Evolutionary conservation across 2,113 vertebrate species (phyloP).

Genomic region (Cynoglossus semilaevis): DNA sequence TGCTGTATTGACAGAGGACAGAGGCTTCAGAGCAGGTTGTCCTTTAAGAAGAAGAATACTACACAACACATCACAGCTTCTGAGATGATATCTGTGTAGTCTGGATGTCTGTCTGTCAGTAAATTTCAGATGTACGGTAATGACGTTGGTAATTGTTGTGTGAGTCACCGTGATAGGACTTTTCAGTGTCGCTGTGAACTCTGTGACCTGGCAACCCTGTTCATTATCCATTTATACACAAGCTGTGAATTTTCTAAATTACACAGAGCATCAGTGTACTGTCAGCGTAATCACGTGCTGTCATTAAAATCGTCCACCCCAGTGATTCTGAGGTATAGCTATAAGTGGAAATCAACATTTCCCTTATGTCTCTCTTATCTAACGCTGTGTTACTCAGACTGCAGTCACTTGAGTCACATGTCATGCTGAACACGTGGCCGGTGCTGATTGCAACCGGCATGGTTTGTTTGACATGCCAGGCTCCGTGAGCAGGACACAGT

Average conservation of each 20-base stretch:
- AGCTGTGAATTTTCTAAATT: conserved; percentile 15
- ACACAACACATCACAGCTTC: conserved; percentile 20
- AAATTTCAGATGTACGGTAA: no score
- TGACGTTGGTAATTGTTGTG: conserved; percentile 12
- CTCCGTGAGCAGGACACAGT: conserved; percentile 37
- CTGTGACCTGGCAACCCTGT: conserved; percentile 1
- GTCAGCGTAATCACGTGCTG: no score
- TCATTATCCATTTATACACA: conserved; percentile 17
- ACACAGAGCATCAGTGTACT: neutral
- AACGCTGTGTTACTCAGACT: conserved; percentile 1
- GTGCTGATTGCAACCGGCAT: conserved; percentile 32
- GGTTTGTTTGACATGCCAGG: conserved; percentile 40
- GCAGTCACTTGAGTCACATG: conserved; percentile 21
- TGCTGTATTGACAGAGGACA: conserved; percentile 39
- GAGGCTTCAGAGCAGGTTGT: conserved; percentile 14
- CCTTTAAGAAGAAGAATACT: conserved; percentile 26
- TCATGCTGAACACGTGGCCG: conserved; percentile 34
- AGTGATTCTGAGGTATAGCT: no score
- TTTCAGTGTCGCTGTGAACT: conserved; percentile 5
- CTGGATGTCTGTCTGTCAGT: neutral
- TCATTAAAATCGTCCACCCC: no score
- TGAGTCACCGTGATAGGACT: conserved; percentile 17
- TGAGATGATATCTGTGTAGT: conserved; percentile 31
- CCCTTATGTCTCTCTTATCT: neutral
- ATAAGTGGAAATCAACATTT: neutral